Evolutionary conservation across 2,113 vertebrate species (phyloP).

Genomic region (Malurus alboscapulatus): DNA sequence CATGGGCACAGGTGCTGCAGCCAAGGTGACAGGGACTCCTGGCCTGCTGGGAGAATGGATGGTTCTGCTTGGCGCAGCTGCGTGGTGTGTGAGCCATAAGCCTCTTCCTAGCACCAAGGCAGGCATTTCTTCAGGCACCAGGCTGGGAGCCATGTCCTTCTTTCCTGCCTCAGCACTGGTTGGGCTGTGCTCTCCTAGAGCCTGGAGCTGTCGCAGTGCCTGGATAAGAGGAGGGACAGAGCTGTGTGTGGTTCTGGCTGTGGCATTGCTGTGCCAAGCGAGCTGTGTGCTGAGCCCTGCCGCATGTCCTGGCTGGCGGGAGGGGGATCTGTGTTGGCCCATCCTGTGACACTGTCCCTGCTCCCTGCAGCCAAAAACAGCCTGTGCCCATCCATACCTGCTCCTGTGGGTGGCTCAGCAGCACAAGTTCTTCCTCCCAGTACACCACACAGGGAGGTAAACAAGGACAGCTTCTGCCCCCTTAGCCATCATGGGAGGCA

Average conservation of each 20-base stretch:
- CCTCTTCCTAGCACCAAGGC: not conserved
- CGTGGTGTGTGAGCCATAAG: fast-evolving
- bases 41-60: not conserved
- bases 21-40: not conserved
- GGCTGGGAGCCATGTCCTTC: not conserved
- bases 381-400: not conserved
- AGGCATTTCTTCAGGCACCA: not conserved
- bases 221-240: not conserved
- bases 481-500: not conserved
- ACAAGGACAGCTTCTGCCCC: not conserved
- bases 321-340: not conserved
- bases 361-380: not conserved
- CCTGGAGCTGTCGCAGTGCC: not conserved
- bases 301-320: fast-evolving
- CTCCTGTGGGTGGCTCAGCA: not conserved
- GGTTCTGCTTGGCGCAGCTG: not conserved
- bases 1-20: not conserved
- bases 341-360: not conserved
- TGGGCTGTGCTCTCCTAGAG: not conserved
- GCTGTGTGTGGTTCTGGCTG: not conserved
- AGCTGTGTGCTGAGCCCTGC: not conserved
- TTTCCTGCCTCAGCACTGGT: fast-evolving
- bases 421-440: not conserved
- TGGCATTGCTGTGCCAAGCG: fast-evolving
- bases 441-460: not conserved